Conservation (phyloP, 1,140 invertebrate genomes). For the Mylabris phalerata region DNA sequence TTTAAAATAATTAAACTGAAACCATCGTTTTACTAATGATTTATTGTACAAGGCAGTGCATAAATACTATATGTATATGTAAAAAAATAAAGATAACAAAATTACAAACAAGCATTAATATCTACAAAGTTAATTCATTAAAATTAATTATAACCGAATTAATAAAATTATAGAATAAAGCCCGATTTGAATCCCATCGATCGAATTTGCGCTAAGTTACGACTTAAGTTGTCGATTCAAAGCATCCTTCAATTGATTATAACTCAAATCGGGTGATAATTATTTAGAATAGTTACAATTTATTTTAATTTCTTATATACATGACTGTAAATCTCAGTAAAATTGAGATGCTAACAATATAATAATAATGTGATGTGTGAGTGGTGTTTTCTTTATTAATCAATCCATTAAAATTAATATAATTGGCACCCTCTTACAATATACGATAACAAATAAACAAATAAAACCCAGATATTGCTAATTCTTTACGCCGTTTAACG, state of each 20-base stretch:
- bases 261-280: background rate
- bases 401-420: no score
- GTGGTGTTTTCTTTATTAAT: no score
- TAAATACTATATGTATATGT: slow-evolving; percentile 10
- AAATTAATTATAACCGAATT: background rate
- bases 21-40: background rate
- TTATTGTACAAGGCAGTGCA: slow-evolving; percentile 21
- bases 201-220: no score
- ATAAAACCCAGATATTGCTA: no score
- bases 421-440: no score
- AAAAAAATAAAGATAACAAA: slow-evolving; percentile 14
- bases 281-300: background rate
- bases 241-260: no score
- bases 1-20: no score
- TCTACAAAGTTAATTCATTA: slow-evolving; percentile 7
- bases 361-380: background rate
- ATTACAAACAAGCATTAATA: slow-evolving; percentile 26
- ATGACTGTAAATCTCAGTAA: background rate
- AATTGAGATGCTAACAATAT: background rate
- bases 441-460: no score
- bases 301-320: background rate
- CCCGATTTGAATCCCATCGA: background rate
- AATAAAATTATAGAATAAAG: background rate
- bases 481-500: no score
- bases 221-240: no score